Conservation (phyloP, 2,797 vertebrate genomes). For the Sarcophilus harrisii region DNA sequence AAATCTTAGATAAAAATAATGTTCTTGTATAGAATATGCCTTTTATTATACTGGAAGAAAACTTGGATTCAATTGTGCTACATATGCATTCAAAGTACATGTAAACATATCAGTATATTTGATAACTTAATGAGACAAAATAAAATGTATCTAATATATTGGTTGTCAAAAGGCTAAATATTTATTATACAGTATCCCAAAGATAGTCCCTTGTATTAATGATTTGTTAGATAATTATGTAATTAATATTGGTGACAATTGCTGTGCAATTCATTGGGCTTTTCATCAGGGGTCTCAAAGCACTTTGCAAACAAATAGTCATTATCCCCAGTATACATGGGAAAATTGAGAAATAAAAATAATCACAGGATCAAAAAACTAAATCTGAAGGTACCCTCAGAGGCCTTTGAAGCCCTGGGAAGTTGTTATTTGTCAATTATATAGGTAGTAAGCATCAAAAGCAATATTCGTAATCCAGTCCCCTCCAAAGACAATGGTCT, state of each 20-base stretch:
- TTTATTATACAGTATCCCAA: conserved; percentile 1
- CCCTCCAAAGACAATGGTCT: neutral
- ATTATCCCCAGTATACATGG: neutral
- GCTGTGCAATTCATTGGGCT: fast-evolving
- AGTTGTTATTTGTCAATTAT: neutral
- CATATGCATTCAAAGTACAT: neutral
- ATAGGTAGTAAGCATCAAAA: neutral
- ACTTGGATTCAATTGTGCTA: neutral
- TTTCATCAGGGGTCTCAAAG: neutral
- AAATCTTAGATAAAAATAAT: neutral
- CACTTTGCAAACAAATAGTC: neutral
- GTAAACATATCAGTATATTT: neutral
- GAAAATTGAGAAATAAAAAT: neutral
- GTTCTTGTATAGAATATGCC: neutral
- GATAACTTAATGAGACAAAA: neutral
- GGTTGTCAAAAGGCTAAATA: conserved; percentile 25
- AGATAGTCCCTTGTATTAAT: neutral
- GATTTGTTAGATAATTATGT: neutral
- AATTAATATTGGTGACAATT: neutral
- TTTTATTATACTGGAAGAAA: neutral
- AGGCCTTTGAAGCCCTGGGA: neutral
- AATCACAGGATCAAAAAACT: neutral
- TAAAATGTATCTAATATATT: neutral
- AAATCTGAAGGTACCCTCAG: neutral
- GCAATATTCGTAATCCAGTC: neutral